These are phyloP conservation scores for Triops cancriformis DNA, from an alignment of 1,140 invertebrate genomes.

Conservation along the genomic window DNA sequence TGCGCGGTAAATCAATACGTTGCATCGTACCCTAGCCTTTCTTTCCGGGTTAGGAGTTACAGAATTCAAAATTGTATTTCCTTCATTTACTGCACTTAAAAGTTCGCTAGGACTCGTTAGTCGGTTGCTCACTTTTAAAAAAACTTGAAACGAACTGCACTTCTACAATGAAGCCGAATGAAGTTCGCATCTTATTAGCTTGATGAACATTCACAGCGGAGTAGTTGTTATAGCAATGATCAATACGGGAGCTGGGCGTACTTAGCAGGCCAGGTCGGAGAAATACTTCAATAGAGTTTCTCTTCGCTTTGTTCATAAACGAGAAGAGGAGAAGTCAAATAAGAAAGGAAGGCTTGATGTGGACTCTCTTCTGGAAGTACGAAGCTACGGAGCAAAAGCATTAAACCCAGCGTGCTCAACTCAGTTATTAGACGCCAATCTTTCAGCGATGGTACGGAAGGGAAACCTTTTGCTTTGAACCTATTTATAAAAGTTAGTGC, in stretches of 20 bases:
- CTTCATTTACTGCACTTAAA: neutral
- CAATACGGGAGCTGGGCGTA: neutral
- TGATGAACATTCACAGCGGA: neutral
- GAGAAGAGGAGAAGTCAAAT: neutral
- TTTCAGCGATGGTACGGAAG: neutral
- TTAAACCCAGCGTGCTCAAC: neutral
- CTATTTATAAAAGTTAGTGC: slow-evolving; percentile 11
- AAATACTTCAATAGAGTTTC: neutral
- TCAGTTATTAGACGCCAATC: neutral
- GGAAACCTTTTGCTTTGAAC: neutral
- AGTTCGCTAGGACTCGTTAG: no score
- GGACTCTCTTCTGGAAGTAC: neutral
- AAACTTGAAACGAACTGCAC: no score
- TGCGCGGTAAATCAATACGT: neutral
- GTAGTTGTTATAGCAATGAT: neutral
- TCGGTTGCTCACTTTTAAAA: no score
- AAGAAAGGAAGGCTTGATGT: neutral
- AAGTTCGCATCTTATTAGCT: neutral
- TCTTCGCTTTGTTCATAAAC: neutral
- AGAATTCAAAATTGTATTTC: no score
- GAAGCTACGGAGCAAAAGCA: neutral
- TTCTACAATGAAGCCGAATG: neutral
- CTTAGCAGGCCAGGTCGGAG: neutral
- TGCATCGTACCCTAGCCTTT: neutral
- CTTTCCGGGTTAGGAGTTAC: neutral